Percentiles rank a stretch among this genome's conserved stretches.
Conservation (phyloP, 2,797 vertebrate species). For the Fundulus diaphanus region DNA sequence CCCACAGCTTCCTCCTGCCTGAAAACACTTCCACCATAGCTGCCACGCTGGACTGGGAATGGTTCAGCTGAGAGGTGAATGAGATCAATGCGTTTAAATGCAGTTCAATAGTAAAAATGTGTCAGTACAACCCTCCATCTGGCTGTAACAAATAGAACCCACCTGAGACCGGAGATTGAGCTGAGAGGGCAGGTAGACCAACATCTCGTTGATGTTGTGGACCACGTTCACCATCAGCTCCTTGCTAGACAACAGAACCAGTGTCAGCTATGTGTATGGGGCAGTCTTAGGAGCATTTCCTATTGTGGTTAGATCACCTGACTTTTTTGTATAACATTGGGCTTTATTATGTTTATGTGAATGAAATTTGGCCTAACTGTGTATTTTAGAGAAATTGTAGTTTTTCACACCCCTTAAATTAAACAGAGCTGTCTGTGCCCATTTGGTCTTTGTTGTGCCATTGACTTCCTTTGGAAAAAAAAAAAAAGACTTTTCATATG, state of each 20-base stretch:
- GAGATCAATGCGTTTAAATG: neutral
- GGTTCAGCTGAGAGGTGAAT: conserved; percentile 67
- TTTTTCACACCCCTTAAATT: neutral
- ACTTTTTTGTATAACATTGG: neutral
- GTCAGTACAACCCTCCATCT: neutral
- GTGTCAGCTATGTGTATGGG: conserved; percentile 12
- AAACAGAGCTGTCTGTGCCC: neutral
- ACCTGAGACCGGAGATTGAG: conserved; percentile 83
- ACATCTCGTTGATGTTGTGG: conserved; percentile 80
- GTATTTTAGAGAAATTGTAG: neutral
- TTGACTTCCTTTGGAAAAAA: neutral
- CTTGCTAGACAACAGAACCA: conserved; percentile 76
- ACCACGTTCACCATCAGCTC: conserved; percentile 79
- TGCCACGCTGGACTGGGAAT: conserved; percentile 60
- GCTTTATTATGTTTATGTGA: neutral
- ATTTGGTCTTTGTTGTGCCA: neutral
- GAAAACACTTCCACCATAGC: conserved; percentile 66
- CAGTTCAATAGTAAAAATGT: neutral
- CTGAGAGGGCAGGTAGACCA: conserved; percentile 76
- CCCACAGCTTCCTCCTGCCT: conserved; percentile 66
- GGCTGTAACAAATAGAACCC: neutral
- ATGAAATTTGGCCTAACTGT: neutral
- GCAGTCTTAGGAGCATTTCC: neutral
- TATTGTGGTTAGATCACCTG: neutral
- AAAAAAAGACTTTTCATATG: neutral